Evolutionary conservation across 2,888 invertebrate genomes (phyloP).

Genomic region (Pterobdella sp.): DNA sequence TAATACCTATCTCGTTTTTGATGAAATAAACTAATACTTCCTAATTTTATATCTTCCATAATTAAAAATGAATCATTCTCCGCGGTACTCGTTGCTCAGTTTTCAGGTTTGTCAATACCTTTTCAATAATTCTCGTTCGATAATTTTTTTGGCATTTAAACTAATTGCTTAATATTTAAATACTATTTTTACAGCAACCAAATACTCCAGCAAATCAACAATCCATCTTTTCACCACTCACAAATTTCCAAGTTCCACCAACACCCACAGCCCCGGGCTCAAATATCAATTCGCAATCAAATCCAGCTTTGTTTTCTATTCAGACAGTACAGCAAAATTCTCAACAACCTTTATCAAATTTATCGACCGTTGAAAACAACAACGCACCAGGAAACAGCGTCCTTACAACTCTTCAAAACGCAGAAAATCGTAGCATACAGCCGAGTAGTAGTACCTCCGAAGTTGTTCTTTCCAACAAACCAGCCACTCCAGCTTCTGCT

Average conservation of each 20-base stretch:
- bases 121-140: background rate
- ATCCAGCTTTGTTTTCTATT: constrained; percentile 25
- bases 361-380: constrained; percentile 28
- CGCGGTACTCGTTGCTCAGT: constrained; percentile 23
- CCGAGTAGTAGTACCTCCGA: background rate
- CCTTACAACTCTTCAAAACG: constrained; percentile 61
- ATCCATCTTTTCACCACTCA: constrained; percentile 34
- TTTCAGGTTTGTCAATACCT: constrained; percentile 20
- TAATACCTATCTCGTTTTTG: too few species aligned
- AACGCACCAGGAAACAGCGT: constrained; percentile 57
- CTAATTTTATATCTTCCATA: too few species aligned
- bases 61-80: constrained; percentile 28
- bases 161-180: background rate
- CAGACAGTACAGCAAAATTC: constrained; percentile 29
- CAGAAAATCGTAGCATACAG: background rate
- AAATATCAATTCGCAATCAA: constrained; percentile 18
- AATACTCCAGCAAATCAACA: constrained; percentile 30
- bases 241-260: constrained; percentile 29
- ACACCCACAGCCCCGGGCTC: constrained; percentile 32
- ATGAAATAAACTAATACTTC: too few species aligned
- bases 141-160: background rate
- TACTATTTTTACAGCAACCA: constrained; percentile 19
- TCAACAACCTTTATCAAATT: constrained; percentile 23
- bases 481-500: constrained; percentile 56
- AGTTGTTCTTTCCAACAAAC: constrained; percentile 33